A percentile compares a stretch with the other conserved stretches of the same genome.
Evolutionary conservation across 2,888 invertebrate genomes (phyloP).

Genomic region (Himalopsyche anomala): DNA sequence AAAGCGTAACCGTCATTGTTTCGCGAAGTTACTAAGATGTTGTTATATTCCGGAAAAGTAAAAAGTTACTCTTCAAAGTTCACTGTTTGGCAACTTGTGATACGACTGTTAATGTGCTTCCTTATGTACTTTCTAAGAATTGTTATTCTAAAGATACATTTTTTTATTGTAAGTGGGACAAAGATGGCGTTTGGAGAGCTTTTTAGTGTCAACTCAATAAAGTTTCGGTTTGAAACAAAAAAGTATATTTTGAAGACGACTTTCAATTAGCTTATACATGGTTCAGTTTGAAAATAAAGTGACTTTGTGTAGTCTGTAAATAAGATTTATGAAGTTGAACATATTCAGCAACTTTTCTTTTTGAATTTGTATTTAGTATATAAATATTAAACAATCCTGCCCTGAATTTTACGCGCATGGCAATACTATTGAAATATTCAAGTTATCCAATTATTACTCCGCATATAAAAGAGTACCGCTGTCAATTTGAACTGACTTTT

Average conservation of each 20-base stretch:
- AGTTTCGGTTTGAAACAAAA: constrained; percentile 5
- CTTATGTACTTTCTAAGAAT: constrained; percentile 42
- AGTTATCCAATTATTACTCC: too few species aligned
- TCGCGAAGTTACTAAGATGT: constrained; percentile 39
- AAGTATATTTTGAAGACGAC: background rate
- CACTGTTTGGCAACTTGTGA: constrained; percentile 41
- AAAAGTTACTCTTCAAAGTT: constrained; percentile 36
- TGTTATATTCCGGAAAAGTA: constrained; percentile 43
- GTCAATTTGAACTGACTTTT: too few species aligned
- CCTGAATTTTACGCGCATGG: too few species aligned
- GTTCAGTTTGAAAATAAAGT: too few species aligned
- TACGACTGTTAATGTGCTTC: constrained; percentile 42
- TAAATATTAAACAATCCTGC: too few species aligned
- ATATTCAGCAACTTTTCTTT: too few species aligned
- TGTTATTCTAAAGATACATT: constrained; percentile 43
- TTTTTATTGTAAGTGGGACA: constrained; percentile 13
- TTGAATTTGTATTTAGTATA: too few species aligned
- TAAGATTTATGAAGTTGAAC: too few species aligned
- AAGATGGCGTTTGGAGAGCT: constrained; percentile 13
- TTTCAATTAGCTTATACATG: constrained; percentile 17
- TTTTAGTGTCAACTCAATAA: constrained; percentile 20
- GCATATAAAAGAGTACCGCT: too few species aligned
- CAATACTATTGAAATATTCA: too few species aligned
- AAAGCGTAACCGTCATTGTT: constrained; percentile 55
- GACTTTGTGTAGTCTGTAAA: too few species aligned